Evolutionary conservation across 1,140 invertebrate genomes (phyloP), one percentile per base, ranked within the genome.

Genomic region (Zaprionus nigranus): DNA sequence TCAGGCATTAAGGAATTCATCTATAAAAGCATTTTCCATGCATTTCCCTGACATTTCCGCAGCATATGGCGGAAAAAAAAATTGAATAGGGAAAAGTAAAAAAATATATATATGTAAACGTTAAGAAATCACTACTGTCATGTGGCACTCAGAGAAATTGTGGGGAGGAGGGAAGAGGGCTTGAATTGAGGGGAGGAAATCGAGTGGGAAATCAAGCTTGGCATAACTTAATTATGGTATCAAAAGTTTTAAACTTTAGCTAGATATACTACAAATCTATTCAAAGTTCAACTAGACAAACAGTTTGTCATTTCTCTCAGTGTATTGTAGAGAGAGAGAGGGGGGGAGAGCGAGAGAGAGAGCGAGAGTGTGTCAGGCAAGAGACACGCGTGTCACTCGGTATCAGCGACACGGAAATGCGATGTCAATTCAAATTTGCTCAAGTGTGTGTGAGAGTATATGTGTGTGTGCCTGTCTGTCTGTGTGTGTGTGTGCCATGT

Each of bases 11-110:
- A 73, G 66, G 77, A 68, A 77, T 76, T 75, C 66, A 76, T 76
- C 74, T 67, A 79, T 74, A 59, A 66, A 60, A 79, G 68, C 81
- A 87, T 88, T 88, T 87, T 87, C 70, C 78, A 84, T 76, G 78
- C 81, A 84, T 87, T 87, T 87, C 71, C 70, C 71, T 64, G 70
- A 88, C 84, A 90, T 84, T 88, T 87, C 84, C 81, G 83, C 66
- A 82, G 56, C 82, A 80, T 87, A 80, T 83, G 83, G 53, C 58
- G 12, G 11, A 20, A 20, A 51, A 43, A 43, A 43, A 46, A 17
- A 38, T 34, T 38, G 36, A 24, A 62, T 20, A 34, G 53, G 40
- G 56, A 65, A 68, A 61, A 54, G 17, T 40, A 49, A 17, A 15
- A 66, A 68, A 68, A 51, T 5, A 11, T 20, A 51, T 24, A 65